These are phyloP conservation scores for Syngnathoides biaculeatus DNA, from an alignment of 2,113 vertebrate genomes.

Conservation along the genomic window DNA sequence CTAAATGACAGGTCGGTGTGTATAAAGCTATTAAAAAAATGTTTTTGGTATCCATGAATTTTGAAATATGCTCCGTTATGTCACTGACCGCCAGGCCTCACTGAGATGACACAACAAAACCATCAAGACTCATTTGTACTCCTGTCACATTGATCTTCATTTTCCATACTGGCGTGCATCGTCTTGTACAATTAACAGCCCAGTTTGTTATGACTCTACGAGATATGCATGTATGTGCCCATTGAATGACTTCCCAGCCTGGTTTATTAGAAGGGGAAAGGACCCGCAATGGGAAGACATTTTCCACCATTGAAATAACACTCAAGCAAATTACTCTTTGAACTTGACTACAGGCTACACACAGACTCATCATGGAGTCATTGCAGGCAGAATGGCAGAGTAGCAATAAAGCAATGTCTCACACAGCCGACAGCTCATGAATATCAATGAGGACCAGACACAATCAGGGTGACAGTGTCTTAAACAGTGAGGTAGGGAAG, in stretches of 20 bases:
- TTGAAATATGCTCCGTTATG: not conserved
- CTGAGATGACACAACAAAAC: conserved; percentile 1
- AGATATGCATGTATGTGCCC: conserved; percentile 16
- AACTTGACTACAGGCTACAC: conserved; percentile 58
- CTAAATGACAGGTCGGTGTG: too few species aligned
- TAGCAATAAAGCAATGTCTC: conserved; percentile 55
- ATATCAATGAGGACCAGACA: conserved; percentile 56
- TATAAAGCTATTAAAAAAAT: too few species aligned
- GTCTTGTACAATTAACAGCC: conserved; percentile 28
- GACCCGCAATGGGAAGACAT: conserved; percentile 50
- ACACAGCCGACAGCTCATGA: conserved; percentile 50
- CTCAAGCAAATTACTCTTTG: conserved; percentile 56
- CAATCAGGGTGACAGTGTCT: conserved; percentile 48
- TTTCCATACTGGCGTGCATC: not conserved
- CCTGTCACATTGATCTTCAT: not conserved
- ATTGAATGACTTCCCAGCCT: conserved; percentile 12
- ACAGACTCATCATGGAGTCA: conserved; percentile 57
- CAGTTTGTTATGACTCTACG: conserved; percentile 30
- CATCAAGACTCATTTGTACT: conserved; percentile 1
- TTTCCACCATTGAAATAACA: conserved; percentile 57
- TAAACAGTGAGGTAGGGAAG: conserved; percentile 39
- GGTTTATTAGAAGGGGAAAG: conserved; percentile 39
- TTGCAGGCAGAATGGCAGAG: conserved; percentile 54
- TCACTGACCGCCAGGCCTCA: not conserved
- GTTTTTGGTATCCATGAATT: not conserved